Conservation (phyloP, 2,797 vertebrate species). For the Acanthurus leucopareius region DNA sequence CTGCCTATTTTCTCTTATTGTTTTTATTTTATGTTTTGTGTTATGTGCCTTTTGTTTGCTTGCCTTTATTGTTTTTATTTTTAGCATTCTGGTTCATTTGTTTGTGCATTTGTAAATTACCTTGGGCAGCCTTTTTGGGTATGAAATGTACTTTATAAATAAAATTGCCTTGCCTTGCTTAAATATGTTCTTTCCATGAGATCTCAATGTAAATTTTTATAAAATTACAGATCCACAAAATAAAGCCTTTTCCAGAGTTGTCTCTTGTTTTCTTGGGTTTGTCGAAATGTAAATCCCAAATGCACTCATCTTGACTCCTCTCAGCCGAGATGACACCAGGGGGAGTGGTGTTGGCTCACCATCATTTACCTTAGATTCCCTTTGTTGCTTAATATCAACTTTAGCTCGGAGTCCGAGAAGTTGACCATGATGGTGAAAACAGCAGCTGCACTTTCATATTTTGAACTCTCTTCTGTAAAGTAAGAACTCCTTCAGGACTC, state of each 20-base stretch:
- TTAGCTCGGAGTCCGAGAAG: neutral
- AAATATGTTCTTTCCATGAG: neutral
- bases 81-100: too few relatives aligned
- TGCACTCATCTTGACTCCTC: constrained; percentile 27
- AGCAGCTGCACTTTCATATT: neutral
- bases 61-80: too few relatives aligned
- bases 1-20: too few relatives aligned
- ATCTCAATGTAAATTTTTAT: too few relatives aligned
- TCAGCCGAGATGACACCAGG: constrained; percentile 16
- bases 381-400: constrained; percentile 42
- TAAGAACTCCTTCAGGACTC: neutral
- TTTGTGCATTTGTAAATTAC: too few relatives aligned
- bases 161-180: too few relatives aligned
- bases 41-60: too few relatives aligned
- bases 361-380: constrained; percentile 47
- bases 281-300: constrained; percentile 5
- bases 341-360: constrained; percentile 44
- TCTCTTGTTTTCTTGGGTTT: neutral
- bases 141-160: too few relatives aligned
- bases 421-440: neutral
- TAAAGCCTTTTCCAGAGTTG: neutral
- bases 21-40: too few relatives aligned
- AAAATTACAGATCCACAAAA: neutral
- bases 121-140: too few relatives aligned
- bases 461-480: constrained; percentile 1